phyloP scores from a whole-genome alignment of 2,888 invertebrate genomes.

The Acrocyrtus sp. region DNA sequence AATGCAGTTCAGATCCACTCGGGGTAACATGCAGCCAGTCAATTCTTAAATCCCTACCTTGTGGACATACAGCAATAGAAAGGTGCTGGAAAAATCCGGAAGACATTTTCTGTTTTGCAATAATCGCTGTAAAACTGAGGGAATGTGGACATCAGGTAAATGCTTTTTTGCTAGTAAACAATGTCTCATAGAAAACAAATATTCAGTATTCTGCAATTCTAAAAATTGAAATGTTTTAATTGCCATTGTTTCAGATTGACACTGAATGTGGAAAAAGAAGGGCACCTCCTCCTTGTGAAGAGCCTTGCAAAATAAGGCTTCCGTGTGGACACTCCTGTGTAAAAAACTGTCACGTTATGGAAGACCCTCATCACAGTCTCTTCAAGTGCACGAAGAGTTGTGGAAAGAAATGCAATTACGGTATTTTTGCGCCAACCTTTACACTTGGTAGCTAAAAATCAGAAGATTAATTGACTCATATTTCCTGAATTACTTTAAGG shows the following conservation, averaged over 20 bases:
- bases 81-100: conserved; percentile 34
- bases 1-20: conserved; percentile 64
- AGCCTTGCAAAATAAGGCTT: conserved; percentile 64
- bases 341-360: conserved; percentile 70
- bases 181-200: too few relatives aligned
- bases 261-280: conserved; percentile 26
- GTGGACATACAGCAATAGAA: conserved; percentile 60
- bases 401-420: conserved; percentile 36
- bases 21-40: neutral
- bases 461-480: neutral
- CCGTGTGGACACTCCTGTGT: conserved; percentile 75
- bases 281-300: conserved; percentile 29
- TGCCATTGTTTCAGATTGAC: neutral
- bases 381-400: conserved; percentile 56
- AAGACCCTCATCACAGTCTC: conserved; percentile 71
- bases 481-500: conserved; percentile 18
- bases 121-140: conserved; percentile 30
- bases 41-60: conserved; percentile 42
- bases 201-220: neutral
- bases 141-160: conserved; percentile 54
- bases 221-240: neutral
- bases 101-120: conserved; percentile 27
- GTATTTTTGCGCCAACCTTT: too few relatives aligned
- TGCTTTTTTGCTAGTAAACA: too few relatives aligned
- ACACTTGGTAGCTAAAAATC: neutral